Conservation (phyloP, 2,797 vertebrate genomes). For the Myotis planiceps region DNA sequence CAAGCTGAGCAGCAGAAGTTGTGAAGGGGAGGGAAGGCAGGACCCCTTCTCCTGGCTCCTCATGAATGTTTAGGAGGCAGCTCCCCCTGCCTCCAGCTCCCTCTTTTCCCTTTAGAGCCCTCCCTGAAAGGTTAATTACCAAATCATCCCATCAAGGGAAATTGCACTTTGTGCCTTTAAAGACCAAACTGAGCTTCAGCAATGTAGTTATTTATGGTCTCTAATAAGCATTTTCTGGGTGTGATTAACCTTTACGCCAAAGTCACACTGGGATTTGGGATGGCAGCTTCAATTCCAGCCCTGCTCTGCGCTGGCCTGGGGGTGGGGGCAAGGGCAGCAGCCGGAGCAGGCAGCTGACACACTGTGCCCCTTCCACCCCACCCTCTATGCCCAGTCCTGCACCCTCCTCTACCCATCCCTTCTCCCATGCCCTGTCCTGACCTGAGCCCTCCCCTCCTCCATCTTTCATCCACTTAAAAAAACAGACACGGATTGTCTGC, state of each 20-base stretch:
- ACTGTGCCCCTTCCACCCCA: neutral
- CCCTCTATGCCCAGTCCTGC: neutral
- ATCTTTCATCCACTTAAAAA: neutral
- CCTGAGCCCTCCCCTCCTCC: neutral
- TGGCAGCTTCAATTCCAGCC: conserved; percentile 56
- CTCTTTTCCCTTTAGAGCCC: neutral
- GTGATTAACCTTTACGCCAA: conserved; percentile 78
- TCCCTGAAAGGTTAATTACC: conserved; percentile 60
- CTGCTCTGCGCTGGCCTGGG: neutral
- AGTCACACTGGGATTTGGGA: conserved; percentile 62
- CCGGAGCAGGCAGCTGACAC: neutral
- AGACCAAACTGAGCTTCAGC: conserved; percentile 50
- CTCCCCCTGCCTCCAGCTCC: neutral
- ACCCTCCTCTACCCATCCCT: neutral
- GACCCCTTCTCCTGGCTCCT: neutral
- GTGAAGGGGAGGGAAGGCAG: neutral
- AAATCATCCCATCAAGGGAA: conserved; percentile 60
- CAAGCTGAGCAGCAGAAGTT: neutral
- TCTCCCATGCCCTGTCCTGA: neutral
- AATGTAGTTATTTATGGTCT: conserved; percentile 62
- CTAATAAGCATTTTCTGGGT: conserved; percentile 74
- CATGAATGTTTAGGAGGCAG: neutral
- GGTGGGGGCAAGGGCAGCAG: neutral
- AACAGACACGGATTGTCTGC: neutral
- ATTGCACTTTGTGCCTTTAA: conserved; percentile 61